phyloP scores from a whole-genome alignment of 1,140 invertebrate genomes.

The Spodoptera litura region DNA sequence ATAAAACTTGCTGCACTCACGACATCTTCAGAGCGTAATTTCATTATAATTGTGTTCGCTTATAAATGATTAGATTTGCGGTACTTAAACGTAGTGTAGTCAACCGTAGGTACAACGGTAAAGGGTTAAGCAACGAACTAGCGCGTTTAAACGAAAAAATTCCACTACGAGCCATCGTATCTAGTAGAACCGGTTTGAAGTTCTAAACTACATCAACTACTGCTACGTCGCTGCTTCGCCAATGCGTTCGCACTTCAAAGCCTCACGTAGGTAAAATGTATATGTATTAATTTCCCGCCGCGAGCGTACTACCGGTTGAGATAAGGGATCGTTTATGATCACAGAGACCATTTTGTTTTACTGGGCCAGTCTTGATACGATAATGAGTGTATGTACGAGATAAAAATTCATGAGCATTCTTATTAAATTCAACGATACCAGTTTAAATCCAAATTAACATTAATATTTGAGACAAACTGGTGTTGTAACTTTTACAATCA shows the following conservation, averaged over 20 bases:
- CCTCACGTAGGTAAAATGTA: not conserved
- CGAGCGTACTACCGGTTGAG: constrained; percentile 7
- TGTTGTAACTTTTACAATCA: not conserved
- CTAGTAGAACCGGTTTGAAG: constrained; percentile 72
- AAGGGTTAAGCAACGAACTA: constrained; percentile 37
- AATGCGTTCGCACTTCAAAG: constrained; percentile 35
- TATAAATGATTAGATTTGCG: constrained; percentile 11
- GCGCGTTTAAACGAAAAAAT: constrained; percentile 64
- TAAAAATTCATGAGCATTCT: not conserved
- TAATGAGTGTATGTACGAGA: not conserved
- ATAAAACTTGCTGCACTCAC: constrained; percentile 2
- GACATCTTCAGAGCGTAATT: not conserved
- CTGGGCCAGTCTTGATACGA: not conserved
- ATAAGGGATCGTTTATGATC: constrained; percentile 17
- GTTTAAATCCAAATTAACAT: not conserved
- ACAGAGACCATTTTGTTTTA: constrained; percentile 13
- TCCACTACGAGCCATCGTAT: constrained; percentile 70
- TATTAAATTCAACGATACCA: not conserved
- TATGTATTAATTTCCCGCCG: constrained; percentile 2
- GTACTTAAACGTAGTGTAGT: constrained; percentile 5
- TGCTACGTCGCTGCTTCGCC: constrained; percentile 36
- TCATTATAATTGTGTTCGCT: constrained; percentile 1
- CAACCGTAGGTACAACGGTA: constrained; percentile 31
- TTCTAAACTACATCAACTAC: constrained; percentile 61
- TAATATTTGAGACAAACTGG: not conserved